Base-by-base conservation (phyloP, 1,140 invertebrate genomes). In the Zaprionus taronus region DNA sequence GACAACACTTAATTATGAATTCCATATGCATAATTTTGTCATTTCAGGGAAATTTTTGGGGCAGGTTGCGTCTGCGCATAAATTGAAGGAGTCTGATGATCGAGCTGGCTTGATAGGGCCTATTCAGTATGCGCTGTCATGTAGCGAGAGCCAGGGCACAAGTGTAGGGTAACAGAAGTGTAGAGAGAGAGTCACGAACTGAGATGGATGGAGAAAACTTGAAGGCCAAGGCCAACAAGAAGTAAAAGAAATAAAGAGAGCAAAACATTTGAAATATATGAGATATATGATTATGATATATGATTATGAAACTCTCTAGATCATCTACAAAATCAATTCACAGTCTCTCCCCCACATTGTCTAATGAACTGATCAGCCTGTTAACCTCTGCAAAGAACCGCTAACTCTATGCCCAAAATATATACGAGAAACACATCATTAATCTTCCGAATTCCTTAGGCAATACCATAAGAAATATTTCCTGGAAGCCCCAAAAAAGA, bases 11-110 rank as follows among this genome's bases (percentile, higher is more conserved):
- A 58, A 90, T 90, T 90, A 85, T 77, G 31, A 72, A 90, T 90
- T 82, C 85, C 41, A 65, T 76, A 77, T 71, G 85, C 85, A 90
- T 85, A 90, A 85, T 80, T 82, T 85, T 72, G 72, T 78, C 58
- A 73, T 91, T 89, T 73, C 56, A 24, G 69, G 71, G 69, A 77
- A 80, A 77, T 78, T 81, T 84, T 90, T 89, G 85, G 75, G 85
- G 85, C 76, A 90, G 85, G 85, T 89, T 90, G 85, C 67, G 85
- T 55, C 76, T 85, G 76, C 64, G 85, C 85, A 85, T 90, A 77
- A 85, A 51, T 53, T 63, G 22, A 68, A 58, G 22, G 38, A 78
- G 70, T 56, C 44, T 24, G 20, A 65, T 49, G 26, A 75, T 75
- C 51, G 22, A 38, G 22, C 38, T 47, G n/a, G n/a, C 22, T 26